These are phyloP conservation scores for Bombus confusus DNA, from an alignment of 1,140 invertebrate genomes.

Conservation along the genomic window DNA sequence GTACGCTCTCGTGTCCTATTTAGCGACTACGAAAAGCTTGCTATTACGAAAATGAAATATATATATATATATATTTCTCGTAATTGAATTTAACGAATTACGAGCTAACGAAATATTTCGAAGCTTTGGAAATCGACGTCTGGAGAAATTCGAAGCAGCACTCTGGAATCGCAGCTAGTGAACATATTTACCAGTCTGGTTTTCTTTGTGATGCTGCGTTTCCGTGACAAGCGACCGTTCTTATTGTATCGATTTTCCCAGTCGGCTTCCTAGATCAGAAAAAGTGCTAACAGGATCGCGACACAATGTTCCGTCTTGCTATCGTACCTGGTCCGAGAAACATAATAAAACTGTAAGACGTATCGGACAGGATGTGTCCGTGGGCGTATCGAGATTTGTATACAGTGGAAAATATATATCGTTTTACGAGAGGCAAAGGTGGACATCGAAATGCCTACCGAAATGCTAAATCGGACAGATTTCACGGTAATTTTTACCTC, in stretches of 20 bases:
- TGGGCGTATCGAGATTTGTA: slow-evolving; percentile 41
- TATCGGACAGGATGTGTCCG: slow-evolving; percentile 24
- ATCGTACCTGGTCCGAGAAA: slow-evolving; percentile 51
- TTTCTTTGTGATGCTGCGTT: slow-evolving; percentile 60
- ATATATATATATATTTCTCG: too few species aligned
- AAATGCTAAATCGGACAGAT: slow-evolving; percentile 50
- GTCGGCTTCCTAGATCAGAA: slow-evolving; percentile 65
- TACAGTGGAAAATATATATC: slow-evolving; percentile 9
- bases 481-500: slow-evolving; percentile 63
- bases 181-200: neutral
- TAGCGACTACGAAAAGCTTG: too few species aligned
- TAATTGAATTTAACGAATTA: too few species aligned
- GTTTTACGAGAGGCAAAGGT: neutral
- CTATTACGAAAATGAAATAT: too few species aligned
- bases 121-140: neutral
- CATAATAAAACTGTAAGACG: slow-evolving; percentile 66
- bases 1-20: too few species aligned
- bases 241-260: slow-evolving; percentile 75
- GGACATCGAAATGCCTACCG: neutral
- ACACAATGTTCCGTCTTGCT: slow-evolving; percentile 69
- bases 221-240: slow-evolving; percentile 71
- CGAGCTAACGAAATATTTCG: too few species aligned
- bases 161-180: neutral
- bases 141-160: slow-evolving; percentile 22
- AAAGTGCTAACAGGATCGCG: slow-evolving; percentile 46